phyloP scores from a whole-genome alignment of 1,140 invertebrate species.

The Trichonephila inaurata region DNA sequence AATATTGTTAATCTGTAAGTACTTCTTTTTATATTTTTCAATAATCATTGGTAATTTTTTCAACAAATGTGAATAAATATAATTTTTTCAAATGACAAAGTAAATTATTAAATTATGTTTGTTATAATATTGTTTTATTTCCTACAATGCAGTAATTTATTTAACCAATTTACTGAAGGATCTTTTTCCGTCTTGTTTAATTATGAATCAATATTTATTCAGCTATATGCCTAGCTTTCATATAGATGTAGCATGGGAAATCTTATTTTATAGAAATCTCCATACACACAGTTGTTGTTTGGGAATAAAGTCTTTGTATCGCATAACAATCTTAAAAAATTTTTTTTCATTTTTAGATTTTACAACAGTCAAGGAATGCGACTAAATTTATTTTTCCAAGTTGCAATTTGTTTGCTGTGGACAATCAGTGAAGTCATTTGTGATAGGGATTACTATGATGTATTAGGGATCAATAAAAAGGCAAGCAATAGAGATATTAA shows the following conservation, averaged over 20 bases:
- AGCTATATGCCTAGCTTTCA: neutral
- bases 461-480: conserved; percentile 80
- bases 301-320: neutral
- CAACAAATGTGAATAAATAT: no score
- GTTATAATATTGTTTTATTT: no score
- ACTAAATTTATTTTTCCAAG: neutral
- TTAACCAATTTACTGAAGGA: neutral
- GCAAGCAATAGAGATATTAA: conserved; percentile 82
- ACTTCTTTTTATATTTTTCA: no score
- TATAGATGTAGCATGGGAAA: no score
- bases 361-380: conserved; percentile 2
- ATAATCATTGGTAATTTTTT: no score
- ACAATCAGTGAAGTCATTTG: conserved; percentile 11
- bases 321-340: neutral
- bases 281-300: neutral
- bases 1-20: no score
- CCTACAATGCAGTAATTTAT: no score
- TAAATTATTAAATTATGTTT: no score
- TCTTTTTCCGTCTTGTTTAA: neutral
- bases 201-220: neutral
- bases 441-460: conserved; percentile 81
- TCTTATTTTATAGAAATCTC: no score
- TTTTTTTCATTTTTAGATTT: neutral
- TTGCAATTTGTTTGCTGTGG: conserved; percentile 35
- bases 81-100: no score